phyloP scores from a whole-genome alignment of 2,888 invertebrate species.

The Coleophora deauratella region DNA sequence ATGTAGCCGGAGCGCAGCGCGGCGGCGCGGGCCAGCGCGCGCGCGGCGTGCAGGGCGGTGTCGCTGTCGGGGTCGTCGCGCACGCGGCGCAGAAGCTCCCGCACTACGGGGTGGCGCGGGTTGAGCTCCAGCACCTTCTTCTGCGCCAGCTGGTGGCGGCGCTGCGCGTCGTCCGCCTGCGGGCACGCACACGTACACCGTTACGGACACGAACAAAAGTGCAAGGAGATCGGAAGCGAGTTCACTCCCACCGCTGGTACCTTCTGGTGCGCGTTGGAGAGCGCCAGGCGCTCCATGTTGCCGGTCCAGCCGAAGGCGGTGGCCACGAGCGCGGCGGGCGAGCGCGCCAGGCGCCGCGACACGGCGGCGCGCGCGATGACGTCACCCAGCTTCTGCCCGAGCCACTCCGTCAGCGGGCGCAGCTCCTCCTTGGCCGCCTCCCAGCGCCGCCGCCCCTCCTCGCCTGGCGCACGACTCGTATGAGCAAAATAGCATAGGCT shows the following conservation, averaged over 20 bases:
- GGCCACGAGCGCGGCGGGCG: slow-evolving; percentile 97
- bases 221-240: no score
- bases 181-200: slow-evolving; percentile 11
- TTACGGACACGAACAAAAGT: no score
- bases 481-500: no score
- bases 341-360: slow-evolving; percentile 90
- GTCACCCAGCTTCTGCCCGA: slow-evolving; percentile 87
- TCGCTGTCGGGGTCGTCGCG: slow-evolving; percentile 84
- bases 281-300: slow-evolving; percentile 97
- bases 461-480: slow-evolving; percentile 49
- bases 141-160: slow-evolving; percentile 90
- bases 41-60: slow-evolving; percentile 81
- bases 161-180: slow-evolving; percentile 92
- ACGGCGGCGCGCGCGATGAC: slow-evolving; percentile 84
- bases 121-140: slow-evolving; percentile 99
- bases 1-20: slow-evolving; percentile 93
- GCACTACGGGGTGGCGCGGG: slow-evolving; percentile 96
- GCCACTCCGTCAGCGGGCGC: slow-evolving; percentile 94
- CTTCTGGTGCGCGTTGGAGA: slow-evolving; percentile 97
- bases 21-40: slow-evolving; percentile 93
- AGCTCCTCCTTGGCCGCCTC: slow-evolving; percentile 85
- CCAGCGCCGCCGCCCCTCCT: slow-evolving; percentile 80
- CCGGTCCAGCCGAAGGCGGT: slow-evolving; percentile 99
- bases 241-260: no score
- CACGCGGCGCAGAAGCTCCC: slow-evolving; percentile 88